These are phyloP conservation scores for Thyatira batis DNA, from an alignment of 2,888 invertebrate genomes.

Conservation along the genomic window DNA sequence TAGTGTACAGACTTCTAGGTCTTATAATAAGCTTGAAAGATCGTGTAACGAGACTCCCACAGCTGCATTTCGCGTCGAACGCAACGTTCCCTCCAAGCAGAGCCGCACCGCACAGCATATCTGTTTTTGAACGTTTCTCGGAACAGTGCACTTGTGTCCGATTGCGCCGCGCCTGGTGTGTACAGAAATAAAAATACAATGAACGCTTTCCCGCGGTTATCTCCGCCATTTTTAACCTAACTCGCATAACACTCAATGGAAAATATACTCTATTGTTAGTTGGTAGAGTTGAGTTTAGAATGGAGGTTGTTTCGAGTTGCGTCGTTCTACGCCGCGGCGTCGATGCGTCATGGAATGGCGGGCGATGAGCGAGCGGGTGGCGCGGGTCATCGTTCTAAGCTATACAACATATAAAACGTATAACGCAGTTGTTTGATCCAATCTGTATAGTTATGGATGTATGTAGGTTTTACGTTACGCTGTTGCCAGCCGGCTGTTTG, in stretches of 20 bases:
- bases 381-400: constrained; percentile 75
- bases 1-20: no score
- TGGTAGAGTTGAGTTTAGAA: constrained; percentile 35
- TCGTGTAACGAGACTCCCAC: constrained; percentile 16
- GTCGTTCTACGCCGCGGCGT: constrained; percentile 41
- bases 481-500: constrained; percentile 72
- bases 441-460: constrained; percentile 48
- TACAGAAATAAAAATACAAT: constrained; percentile 72
- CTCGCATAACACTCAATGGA: constrained; percentile 24
- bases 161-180: constrained; percentile 43
- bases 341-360: constrained; percentile 70
- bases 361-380: constrained; percentile 42
- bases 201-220: constrained; percentile 65
- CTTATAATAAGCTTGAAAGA: no score
- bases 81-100: constrained; percentile 19
- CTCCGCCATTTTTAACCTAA: constrained; percentile 36
- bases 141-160: constrained; percentile 70
- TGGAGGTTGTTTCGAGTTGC: constrained; percentile 30
- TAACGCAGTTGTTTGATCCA: constrained; percentile 46
- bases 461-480: constrained; percentile 59
- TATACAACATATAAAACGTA: constrained; percentile 36
- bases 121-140: constrained; percentile 65
- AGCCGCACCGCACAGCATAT: constrained; percentile 35
- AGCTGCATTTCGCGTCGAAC: constrained; percentile 51
- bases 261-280: constrained; percentile 22